phyloP scores from a whole-genome alignment of 2,113 vertebrate genomes.

The Octodon degus region DNA sequence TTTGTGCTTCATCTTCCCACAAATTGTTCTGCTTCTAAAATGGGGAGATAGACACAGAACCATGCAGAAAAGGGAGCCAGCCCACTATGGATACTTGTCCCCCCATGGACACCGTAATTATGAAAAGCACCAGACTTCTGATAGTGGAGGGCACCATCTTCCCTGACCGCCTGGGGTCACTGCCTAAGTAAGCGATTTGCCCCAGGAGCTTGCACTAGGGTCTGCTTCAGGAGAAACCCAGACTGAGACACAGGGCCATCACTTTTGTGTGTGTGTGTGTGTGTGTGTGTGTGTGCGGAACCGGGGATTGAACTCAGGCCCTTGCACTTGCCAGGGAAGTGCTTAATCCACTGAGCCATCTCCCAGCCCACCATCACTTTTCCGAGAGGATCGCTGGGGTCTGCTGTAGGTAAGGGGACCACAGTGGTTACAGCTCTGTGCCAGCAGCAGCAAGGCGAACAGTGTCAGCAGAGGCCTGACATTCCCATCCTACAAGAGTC shows the following conservation, averaged over 20 bases:
- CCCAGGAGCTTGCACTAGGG: not conserved
- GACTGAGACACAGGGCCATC: not conserved
- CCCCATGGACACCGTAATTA: fast-evolving
- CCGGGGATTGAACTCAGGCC: too few species aligned
- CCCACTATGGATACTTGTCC: not conserved
- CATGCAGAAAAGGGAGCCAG: not conserved
- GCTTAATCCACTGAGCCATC: too few species aligned
- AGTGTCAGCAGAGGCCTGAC: not conserved
- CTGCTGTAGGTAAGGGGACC: not conserved
- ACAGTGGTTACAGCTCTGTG: fast-evolving
- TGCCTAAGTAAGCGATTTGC: not conserved
- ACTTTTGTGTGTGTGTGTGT: not conserved
- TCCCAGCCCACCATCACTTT: not conserved
- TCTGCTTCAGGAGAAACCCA: conserved; percentile 10
- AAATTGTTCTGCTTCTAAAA: not conserved
- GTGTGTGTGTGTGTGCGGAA: too few species aligned
- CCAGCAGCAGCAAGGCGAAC: not conserved
- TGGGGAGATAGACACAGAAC: not conserved
- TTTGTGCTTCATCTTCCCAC: not conserved
- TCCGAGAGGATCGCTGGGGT: not conserved
- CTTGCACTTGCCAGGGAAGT: too few species aligned
- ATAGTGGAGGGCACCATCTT: not conserved
- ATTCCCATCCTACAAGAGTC: not conserved
- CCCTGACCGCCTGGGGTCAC: not conserved
- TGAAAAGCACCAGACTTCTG: not conserved